phyloP scores from a whole-genome alignment of 2,888 invertebrate species.

The Tachina lurida region DNA sequence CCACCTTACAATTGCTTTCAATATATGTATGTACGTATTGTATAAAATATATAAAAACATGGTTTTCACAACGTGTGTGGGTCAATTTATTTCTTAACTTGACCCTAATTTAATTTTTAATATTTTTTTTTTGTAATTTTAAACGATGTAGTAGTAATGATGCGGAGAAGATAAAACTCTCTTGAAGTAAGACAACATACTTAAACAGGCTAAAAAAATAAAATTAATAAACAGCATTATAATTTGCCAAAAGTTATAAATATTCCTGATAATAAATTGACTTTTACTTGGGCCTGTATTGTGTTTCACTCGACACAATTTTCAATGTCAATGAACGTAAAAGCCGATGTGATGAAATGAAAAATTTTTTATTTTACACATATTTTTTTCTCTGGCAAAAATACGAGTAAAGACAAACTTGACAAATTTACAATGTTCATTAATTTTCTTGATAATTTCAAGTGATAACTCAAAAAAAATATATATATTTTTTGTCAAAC shows the following conservation, averaged over 20 bases:
- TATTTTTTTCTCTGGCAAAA: background rate
- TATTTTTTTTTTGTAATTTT: constrained; percentile 25
- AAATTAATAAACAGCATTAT: background rate
- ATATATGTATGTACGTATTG: background rate
- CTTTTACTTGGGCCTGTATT: constrained; percentile 50
- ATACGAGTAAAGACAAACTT: constrained; percentile 36
- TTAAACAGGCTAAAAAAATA: constrained; percentile 37
- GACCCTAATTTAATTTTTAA: constrained; percentile 56
- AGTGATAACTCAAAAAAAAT: constrained; percentile 31
- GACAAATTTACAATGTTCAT: constrained; percentile 36
- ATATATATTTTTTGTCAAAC: background rate
- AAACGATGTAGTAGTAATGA: constrained; percentile 5
- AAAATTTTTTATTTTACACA: constrained; percentile 8
- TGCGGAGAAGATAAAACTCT: constrained; percentile 33
- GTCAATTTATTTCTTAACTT: constrained; percentile 46
- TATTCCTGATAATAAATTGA: constrained; percentile 50
- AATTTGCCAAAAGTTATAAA: constrained; percentile 31
- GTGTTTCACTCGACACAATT: constrained; percentile 51
- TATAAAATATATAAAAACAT: background rate
- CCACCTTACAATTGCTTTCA: constrained; percentile 15
- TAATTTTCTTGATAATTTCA: constrained; percentile 35
- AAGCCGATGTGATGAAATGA: constrained; percentile 39
- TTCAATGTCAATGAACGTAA: constrained; percentile 67
- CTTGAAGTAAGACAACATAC: constrained; percentile 42
- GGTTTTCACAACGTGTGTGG: constrained; percentile 48